Conservation (phyloP, 2,797 vertebrate genomes). For the Sebastiscus tertius region DNA sequence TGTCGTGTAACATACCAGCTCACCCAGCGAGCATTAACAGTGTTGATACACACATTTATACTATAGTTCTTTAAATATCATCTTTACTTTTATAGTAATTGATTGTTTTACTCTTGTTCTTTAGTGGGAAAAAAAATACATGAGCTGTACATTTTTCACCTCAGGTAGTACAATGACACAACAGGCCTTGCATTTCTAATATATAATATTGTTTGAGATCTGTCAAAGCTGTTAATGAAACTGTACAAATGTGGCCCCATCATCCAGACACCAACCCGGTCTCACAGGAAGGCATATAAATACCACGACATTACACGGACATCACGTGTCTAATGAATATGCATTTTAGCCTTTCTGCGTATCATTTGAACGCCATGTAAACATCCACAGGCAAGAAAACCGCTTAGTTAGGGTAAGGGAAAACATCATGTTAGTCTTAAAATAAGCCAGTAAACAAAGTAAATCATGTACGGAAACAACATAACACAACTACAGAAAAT, state of each 20-base stretch:
- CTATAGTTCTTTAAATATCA: background rate
- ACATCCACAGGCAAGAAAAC: too few relatives aligned
- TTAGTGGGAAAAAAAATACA: background rate
- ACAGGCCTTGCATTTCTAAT: background rate
- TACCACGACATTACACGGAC: too few relatives aligned
- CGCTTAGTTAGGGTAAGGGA: too few relatives aligned
- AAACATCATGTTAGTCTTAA: too few relatives aligned
- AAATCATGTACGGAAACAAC: too few relatives aligned
- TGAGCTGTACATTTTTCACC: background rate
- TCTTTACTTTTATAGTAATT: background rate
- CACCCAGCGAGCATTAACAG: background rate
- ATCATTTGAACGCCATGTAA: too few relatives aligned
- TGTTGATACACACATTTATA: background rate
- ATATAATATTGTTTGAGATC: background rate
- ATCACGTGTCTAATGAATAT: too few relatives aligned
- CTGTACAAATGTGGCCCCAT: background rate
- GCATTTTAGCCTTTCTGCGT: too few relatives aligned
- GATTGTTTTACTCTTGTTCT: background rate
- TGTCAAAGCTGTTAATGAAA: constrained; percentile 6
- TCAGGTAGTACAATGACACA: background rate
- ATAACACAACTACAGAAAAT: too few relatives aligned
- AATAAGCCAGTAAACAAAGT: too few relatives aligned
- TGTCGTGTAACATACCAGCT: background rate
- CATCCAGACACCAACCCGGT: background rate
- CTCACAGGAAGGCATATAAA: too few relatives aligned